Conservation (phyloP, 2,113 vertebrate species). For the Paracanthobrama guichenoti region DNA sequence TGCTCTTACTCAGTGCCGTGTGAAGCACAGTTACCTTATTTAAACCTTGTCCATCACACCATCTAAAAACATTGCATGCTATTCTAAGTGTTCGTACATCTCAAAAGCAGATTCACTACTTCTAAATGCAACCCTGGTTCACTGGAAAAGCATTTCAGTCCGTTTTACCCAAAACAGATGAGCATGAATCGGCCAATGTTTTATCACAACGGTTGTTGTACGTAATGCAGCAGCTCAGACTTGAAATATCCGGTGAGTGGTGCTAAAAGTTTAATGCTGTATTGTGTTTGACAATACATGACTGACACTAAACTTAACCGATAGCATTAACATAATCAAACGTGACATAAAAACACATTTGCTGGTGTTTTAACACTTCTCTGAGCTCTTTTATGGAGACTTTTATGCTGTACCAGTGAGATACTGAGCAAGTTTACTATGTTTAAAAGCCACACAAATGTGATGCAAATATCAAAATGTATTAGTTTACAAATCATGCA, state of each 20-base stretch:
- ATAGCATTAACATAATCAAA: background rate
- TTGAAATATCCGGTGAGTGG: background rate
- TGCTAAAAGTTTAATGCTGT: background rate
- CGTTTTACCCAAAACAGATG: background rate
- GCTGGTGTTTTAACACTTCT: background rate
- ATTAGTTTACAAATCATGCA: too few species aligned
- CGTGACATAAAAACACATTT: background rate
- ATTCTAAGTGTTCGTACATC: background rate
- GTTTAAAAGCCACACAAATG: background rate
- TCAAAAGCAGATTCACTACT: background rate
- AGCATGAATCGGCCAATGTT: background rate
- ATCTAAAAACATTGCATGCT: background rate
- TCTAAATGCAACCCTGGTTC: background rate
- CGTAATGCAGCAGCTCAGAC: background rate
- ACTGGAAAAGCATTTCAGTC: background rate
- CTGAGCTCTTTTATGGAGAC: background rate
- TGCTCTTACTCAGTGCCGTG: background rate
- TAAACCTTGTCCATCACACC: background rate
- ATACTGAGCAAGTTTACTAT: background rate
- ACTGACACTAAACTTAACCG: too few species aligned
- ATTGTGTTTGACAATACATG: too few species aligned
- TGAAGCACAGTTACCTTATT: background rate
- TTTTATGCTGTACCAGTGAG: background rate
- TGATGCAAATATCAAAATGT: background rate
- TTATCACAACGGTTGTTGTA: background rate